Evolutionary conservation across 1,140 invertebrate genomes (phyloP), one percentile per base, ranked within the genome.

Genomic region (Hylaeus anthracinus): DNA sequence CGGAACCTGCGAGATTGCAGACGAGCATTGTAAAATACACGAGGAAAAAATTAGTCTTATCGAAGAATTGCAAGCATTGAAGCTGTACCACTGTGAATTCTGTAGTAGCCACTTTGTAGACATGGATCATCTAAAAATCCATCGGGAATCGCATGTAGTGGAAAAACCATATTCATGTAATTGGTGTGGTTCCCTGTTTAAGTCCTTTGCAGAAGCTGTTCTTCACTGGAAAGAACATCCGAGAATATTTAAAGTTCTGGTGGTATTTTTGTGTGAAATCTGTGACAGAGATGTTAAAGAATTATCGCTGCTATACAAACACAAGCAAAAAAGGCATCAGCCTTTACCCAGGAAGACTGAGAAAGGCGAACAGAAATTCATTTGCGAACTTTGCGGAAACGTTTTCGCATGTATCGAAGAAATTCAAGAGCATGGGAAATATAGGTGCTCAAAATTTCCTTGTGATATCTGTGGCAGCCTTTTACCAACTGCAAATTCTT

Each of bases 51-150:
- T 88, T 9, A 84, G 65, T 14, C 41, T 89, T 14, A 90, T 90
- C 26, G 88, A 90, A 41, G 86, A 90, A 43, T 39, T 90, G 37
- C 55, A 67, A 39, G 70, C 78, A 10, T 72, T 80, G 6, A 91
- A 94, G 14, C 81, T 95, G 2, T 89, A 95, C 26, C 94, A 95
- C 82, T 95, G 95, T 66, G 95, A 95, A 83, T 95, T 94, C 76
- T 95, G 95, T 81, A 95, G 95, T 73, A 92, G 90, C 43, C 90
- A 93, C 1, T 95, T 94, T 77, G 91, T 92, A 0, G 94, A 95
- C 43, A 91, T 93, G 70, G 89, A 92, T 2, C 85, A 91, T 14
- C 70, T 95, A 12, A 88, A 94, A 2, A 70, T 84, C 15, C 95
- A 95, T 82, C 93, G 94, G 55, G 89, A 92, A 15, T 86, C 77